Percentiles rank a stretch among this genome's conserved stretches.
These are phyloP conservation scores for Pygocentrus nattereri DNA, from an alignment of 2,797 vertebrate species.

Conservation along the genomic window DNA sequence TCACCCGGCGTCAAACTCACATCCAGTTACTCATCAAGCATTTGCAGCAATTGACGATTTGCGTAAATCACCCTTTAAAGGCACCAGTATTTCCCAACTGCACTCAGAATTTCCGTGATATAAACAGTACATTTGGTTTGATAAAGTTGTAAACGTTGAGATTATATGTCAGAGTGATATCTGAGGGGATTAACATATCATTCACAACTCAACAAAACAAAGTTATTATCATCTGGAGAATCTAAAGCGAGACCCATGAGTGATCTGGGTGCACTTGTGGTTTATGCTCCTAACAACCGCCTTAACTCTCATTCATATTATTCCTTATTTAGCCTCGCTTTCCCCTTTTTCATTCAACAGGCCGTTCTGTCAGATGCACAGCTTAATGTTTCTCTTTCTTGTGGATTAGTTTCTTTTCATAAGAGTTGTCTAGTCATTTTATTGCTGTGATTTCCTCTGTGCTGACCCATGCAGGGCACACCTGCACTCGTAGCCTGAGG, in stretches of 20 bases:
- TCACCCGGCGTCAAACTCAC: constrained; percentile 22
- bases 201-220: neutral
- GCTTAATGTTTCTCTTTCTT: neutral
- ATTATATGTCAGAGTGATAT: constrained; percentile 32
- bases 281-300: neutral
- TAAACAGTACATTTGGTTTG: constrained; percentile 18
- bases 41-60: constrained; percentile 20
- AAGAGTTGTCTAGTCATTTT: neutral
- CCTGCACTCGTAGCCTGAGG: neutral
- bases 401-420: neutral
- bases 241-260: neutral
- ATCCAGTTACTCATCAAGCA: constrained; percentile 18
- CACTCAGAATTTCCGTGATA: constrained; percentile 35
- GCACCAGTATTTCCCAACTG: neutral
- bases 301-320: neutral
- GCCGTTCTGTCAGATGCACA: neutral
- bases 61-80: constrained; percentile 42
- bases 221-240: constrained; percentile 3
- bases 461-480: neutral
- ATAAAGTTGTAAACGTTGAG: constrained; percentile 40
- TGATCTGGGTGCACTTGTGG: constrained; percentile 7
- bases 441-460: neutral
- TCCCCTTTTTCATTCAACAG: neutral
- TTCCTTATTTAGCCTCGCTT: neutral
- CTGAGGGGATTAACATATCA: constrained; percentile 6